Conservation (phyloP, 1,140 invertebrate genomes). For the Pseudomyrmex sp. region DNA sequence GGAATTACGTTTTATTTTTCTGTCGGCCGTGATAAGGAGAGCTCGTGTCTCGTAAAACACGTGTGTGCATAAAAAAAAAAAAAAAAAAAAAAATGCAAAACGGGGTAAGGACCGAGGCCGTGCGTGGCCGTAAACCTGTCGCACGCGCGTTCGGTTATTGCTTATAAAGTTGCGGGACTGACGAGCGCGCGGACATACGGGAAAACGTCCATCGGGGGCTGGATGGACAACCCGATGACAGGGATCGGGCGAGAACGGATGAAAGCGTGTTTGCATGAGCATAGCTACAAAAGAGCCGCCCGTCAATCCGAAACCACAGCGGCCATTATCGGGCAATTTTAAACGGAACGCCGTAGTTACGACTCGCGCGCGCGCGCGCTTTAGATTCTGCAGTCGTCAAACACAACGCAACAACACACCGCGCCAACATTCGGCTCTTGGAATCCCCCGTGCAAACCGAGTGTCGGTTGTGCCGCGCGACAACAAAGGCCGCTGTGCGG, state of each 20-base stretch:
- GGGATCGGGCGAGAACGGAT: constrained; percentile 60
- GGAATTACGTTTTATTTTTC: constrained; percentile 40
- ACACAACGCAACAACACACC: constrained; percentile 54
- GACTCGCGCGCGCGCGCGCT: constrained; percentile 41
- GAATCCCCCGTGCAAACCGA: constrained; percentile 31
- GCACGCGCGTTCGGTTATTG: constrained; percentile 70
- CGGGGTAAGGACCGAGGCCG: constrained; percentile 30
- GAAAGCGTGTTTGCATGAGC: constrained; percentile 63
- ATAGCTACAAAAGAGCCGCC: constrained; percentile 65
- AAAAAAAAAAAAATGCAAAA: too few species aligned
- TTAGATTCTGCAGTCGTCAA: constrained; percentile 55
- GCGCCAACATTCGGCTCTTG: neutral
- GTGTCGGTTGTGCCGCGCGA: constrained; percentile 28
- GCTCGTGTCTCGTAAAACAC: constrained; percentile 39
- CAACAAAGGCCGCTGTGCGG: constrained; percentile 34
- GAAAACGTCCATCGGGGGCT: constrained; percentile 34
- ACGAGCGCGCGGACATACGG: constrained; percentile 52
- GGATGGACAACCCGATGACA: constrained; percentile 66
- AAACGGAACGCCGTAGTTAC: constrained; percentile 63
- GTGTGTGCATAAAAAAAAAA: constrained; percentile 40
- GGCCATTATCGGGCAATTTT: constrained; percentile 70
- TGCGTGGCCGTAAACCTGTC: constrained; percentile 60
- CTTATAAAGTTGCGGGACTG: constrained; percentile 72
- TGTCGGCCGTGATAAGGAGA: constrained; percentile 31
- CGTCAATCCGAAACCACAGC: constrained; percentile 66